Percentiles rank a stretch among this genome's conserved stretches.
Conservation (phyloP, 1,140 invertebrate genomes). For the Rhizoglyphus robini region DNA sequence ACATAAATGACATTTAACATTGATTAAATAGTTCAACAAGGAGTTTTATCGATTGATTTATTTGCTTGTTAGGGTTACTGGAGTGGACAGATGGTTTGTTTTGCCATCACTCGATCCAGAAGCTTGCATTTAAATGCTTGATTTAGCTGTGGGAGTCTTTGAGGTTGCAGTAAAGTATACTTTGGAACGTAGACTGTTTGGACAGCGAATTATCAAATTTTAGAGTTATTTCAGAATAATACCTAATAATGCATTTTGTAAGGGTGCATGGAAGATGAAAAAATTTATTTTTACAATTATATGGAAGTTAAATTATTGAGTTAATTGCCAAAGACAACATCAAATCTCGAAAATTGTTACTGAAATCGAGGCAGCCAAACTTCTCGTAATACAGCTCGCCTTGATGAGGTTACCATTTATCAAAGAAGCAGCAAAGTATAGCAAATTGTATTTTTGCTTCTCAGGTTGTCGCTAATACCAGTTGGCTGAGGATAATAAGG, state of each 20-base stretch:
- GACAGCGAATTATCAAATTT: conserved; percentile 70
- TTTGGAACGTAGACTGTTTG: conserved; percentile 84
- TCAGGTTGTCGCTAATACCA: conserved; percentile 56
- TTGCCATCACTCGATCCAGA: too few relatives aligned
- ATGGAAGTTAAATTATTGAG: background rate
- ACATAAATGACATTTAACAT: too few relatives aligned
- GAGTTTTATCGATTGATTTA: too few relatives aligned
- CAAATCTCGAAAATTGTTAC: conserved; percentile 76
- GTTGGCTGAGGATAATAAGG: too few relatives aligned
- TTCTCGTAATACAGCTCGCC: conserved; percentile 81
- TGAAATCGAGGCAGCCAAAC: conserved; percentile 69
- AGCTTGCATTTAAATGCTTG: conserved; percentile 90
- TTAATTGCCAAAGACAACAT: conserved; percentile 59
- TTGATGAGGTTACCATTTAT: conserved; percentile 71
- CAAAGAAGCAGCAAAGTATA: conserved; percentile 89
- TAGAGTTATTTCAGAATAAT: too few relatives aligned
- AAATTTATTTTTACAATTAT: too few relatives aligned
- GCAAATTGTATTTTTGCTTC: conserved; percentile 78
- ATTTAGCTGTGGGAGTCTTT: conserved; percentile 78
- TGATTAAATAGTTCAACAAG: too few relatives aligned
- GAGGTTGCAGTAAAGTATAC: conserved; percentile 85
- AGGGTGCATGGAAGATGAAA: too few relatives aligned
- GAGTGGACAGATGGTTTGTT: too few relatives aligned
- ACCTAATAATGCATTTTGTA: conserved; percentile 36
- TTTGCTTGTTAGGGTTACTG: too few relatives aligned